Conservation (phyloP, 2,888 invertebrate genomes). For the Leucania comma region DNA sequence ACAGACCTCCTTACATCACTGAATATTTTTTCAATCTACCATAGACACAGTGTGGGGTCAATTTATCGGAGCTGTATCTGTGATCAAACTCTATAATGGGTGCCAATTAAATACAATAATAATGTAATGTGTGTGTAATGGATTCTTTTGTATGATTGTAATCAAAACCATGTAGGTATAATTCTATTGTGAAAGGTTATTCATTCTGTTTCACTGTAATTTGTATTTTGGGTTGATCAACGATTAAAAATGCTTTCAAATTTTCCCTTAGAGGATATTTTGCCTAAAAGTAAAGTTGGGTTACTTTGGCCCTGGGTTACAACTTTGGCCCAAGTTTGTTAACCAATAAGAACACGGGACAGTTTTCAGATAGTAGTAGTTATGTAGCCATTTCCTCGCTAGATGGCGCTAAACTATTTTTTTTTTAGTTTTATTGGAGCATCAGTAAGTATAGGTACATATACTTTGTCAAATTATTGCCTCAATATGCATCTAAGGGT, state of each 20-base stretch:
- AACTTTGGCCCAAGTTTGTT: too few relatives aligned
- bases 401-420: too few relatives aligned
- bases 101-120: constrained; percentile 18
- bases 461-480: too few relatives aligned
- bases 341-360: too few relatives aligned
- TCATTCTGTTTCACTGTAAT: constrained; percentile 7
- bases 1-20: background rate
- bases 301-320: too few relatives aligned
- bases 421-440: too few relatives aligned
- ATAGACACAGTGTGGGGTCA: background rate
- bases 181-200: background rate
- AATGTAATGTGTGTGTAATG: too few relatives aligned
- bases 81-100: constrained; percentile 24
- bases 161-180: constrained; percentile 16
- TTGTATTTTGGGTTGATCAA: constrained; percentile 3
- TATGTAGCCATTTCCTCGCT: too few relatives aligned
- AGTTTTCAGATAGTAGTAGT: too few relatives aligned
- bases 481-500: too few relatives aligned
- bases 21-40: background rate
- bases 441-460: too few relatives aligned
- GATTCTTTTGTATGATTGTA: constrained; percentile 42
- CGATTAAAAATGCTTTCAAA: constrained; percentile 10
- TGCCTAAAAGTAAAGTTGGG: too few relatives aligned
- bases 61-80: background rate
- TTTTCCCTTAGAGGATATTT: background rate